Percentiles rank a stretch among this genome's conserved stretches.
phyloP scores from a whole-genome alignment of 1,140 invertebrate species.

The Drosophila obscura region DNA sequence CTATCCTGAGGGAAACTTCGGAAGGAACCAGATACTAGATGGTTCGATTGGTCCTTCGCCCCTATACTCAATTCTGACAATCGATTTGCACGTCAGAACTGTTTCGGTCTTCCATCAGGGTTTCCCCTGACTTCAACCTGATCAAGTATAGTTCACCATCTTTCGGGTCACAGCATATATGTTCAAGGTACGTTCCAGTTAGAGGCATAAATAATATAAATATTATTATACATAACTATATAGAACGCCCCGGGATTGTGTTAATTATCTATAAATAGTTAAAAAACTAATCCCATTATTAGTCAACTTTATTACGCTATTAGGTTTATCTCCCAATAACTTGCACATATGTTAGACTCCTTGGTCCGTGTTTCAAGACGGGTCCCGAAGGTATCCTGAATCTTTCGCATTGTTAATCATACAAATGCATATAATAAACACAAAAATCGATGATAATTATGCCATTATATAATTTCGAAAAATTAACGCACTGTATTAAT shows the following conservation, averaged over 20 bases:
- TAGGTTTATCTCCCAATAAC: too few species aligned
- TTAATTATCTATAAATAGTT: too few species aligned
- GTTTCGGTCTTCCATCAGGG: slow-evolving; percentile 94
- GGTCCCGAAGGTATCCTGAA: too few species aligned
- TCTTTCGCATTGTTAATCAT: too few species aligned
- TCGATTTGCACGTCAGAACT: slow-evolving; percentile 96
- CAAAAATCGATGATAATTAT: slow-evolving; percentile 35
- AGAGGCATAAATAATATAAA: too few species aligned
- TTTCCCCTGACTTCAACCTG: slow-evolving; percentile 91
- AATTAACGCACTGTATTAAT: slow-evolving; percentile 45
- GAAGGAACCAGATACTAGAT: slow-evolving; percentile 93
- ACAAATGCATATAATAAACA: slow-evolving; percentile 15
- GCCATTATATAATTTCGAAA: slow-evolving; percentile 41
- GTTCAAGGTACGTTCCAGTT: too few species aligned
- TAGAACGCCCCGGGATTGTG: too few species aligned
- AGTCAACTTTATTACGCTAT: too few species aligned
- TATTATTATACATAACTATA: too few species aligned
- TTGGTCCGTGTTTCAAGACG: too few species aligned
- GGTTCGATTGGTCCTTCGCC: slow-evolving; percentile 89
- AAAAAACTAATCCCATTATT: too few species aligned
- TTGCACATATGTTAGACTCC: too few species aligned
- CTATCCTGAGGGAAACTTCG: slow-evolving; percentile 85
- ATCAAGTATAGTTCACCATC: slow-evolving; percentile 4
- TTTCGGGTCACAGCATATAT: neutral
- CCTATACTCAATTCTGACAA: slow-evolving; percentile 91